Base-by-base conservation (phyloP, 1,140 invertebrate genomes). In the Callitettix versicolor region DNA sequence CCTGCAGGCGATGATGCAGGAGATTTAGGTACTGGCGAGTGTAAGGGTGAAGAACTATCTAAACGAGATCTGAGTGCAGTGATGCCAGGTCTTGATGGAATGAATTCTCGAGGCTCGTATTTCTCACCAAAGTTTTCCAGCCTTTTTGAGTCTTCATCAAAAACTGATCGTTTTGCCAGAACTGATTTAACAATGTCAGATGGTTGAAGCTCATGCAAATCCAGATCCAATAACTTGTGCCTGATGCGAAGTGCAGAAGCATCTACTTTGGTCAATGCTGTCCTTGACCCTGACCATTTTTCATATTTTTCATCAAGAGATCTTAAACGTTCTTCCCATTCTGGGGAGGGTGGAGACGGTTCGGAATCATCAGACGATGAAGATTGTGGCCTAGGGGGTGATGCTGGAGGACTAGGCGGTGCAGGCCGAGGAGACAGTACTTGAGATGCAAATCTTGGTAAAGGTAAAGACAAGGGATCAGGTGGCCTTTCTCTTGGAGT, bases 181-280 rank as follows among this genome's bases (percentile, higher is more conserved):
- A 98, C 79, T 12, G 88, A 90, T 64, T 92, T 91, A 3, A 94
- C 86, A 57, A 97, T 95, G 60, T 95, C 93, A 1, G 92, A 95
- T 1, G 91, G 92, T 66, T 95, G 84, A 52, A 88, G 76, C 65
- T 88, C 83, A 60, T 81, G 78, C 6, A 84, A 74, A 62, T 88
- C 85, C 40, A 88, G 72, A 59, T 87, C 83, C 18, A 85, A 72
- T 34, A 86, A 72, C 62, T 84, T 81, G 58, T 82, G 82, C 0
- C 79, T 73, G 57, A 81, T 76, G 67, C 75, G 75, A 40, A 78
- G 72, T 56, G 69, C 67, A 3, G 71, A 66, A 1, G 75, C 71
- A 58, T 79, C 77, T 12, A 84, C 64, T 68, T 79, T 76, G 22
- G 81, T 79, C 11, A 79, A 78, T 0, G 77, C 57, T 6, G 77